Percentiles rank a stretch among this genome's conserved stretches.
phyloP scores from a whole-genome alignment of 1,140 invertebrate species.

The Pseudomyrmex dendroicus region DNA sequence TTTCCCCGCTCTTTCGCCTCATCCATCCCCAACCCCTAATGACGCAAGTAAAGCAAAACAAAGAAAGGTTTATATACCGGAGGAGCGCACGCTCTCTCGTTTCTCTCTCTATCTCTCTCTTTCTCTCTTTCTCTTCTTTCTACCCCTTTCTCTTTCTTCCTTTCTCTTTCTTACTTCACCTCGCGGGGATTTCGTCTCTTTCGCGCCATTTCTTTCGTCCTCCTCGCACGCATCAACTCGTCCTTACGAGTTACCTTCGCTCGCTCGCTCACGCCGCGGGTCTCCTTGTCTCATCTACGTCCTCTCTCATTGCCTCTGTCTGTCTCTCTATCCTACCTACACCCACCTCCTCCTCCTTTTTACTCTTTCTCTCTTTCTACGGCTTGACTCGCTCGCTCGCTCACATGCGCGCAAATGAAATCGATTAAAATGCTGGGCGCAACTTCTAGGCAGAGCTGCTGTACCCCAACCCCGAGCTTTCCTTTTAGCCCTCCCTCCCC shows the following conservation, averaged over 20 bases:
- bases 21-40: constrained; percentile 81
- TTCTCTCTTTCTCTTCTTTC: constrained; percentile 57
- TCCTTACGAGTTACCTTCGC: constrained; percentile 43
- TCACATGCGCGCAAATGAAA: constrained; percentile 85
- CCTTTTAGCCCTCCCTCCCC: constrained; percentile 45
- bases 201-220: constrained; percentile 61
- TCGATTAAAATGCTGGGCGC: constrained; percentile 86
- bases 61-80: constrained; percentile 85
- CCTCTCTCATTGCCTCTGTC: constrained; percentile 63
- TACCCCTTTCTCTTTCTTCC: constrained; percentile 56
- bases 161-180: constrained; percentile 47
- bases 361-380: constrained; percentile 56
- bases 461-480: constrained; percentile 64
- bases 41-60: constrained; percentile 85
- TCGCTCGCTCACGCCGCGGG: constrained; percentile 20
- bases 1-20: constrained; percentile 68
- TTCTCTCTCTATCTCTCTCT: constrained; percentile 42
- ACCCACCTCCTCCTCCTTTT: constrained; percentile 33
- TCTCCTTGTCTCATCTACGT: constrained; percentile 35
- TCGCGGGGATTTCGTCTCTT: constrained; percentile 51
- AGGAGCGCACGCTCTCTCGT: constrained; percentile 68
- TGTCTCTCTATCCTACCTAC: constrained; percentile 74
- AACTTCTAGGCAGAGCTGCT: constrained; percentile 82
- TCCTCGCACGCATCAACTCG: constrained; percentile 59
- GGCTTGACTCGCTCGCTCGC: constrained; percentile 79